Evolutionary conservation across 2,888 invertebrate genomes (phyloP), one percentile per base, ranked within the genome.

Genomic region (Aphidius colemani): DNA sequence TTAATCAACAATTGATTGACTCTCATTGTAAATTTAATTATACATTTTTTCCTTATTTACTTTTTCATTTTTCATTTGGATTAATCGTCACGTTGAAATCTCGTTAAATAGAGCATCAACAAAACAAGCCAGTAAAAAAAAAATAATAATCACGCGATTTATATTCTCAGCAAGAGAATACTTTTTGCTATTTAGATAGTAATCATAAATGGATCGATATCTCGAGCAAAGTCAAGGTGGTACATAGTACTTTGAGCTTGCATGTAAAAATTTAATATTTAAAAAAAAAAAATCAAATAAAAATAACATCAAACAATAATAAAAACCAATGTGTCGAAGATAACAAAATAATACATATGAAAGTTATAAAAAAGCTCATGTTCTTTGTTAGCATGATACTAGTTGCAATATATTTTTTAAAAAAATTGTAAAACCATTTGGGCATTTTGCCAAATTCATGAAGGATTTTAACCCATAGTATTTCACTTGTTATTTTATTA

Each of bases 161-260:
- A 53, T 53, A 13, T 41, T 7, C 53, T n/a, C 40, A 53, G 43
- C 40, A 53, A 53, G 53, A 41, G 57, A 41, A 57, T 64, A 60
- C 30, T 59, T 46, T 64, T 44, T 62, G 62, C 64, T 61, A 68
- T 73, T 73, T 69, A 69, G 72, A 75, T 75, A 69, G 61, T 67
- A 72, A 75, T 74, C 75, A 46, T 30, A 40, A 63, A 62, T 62
- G 63, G 71, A 65, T 75, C 74, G 73, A 77, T 77, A 75, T 60
- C 65, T 66, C 66, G 69, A 67, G 56, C 71, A 71, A 70, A 75
- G 74, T 77, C 76, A 76, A 77, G 76, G 77, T 72, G 66, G 67
- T 57, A 53, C 63, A 61, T 59, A 58, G 30, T 30, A 30, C 30
- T 51, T 48, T n/a, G 46, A 41, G 30, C 58, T 18, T 56, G 44